These are phyloP conservation scores for Acanthoscelides obtectus DNA, from an alignment of 2,888 invertebrate genomes.

Conservation along the genomic window DNA sequence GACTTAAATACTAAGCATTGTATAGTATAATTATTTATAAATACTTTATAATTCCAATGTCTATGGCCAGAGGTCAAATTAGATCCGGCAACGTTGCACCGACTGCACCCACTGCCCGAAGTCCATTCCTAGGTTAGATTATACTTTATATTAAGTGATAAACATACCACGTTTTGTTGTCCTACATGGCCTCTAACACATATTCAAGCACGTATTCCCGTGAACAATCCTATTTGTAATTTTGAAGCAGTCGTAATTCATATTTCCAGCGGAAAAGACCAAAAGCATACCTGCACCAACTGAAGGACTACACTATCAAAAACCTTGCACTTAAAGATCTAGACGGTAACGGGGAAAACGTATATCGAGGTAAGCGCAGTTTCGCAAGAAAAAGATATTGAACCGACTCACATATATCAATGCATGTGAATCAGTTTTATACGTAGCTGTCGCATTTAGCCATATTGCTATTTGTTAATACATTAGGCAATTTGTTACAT, in stretches of 20 bases:
- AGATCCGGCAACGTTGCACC: not conserved
- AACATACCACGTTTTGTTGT: not conserved
- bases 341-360: not conserved
- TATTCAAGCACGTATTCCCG: not conserved
- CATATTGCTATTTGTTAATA: no score
- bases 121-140: not conserved
- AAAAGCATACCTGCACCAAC: not conserved
- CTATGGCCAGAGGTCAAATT: not conserved
- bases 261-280: not conserved
- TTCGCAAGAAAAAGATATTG: no score
- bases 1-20: no score
- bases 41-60: no score
- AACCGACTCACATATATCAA: no score
- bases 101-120: not conserved
- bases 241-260: not conserved
- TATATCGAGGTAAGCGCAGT: no score
- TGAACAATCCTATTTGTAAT: not conserved
- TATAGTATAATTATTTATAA: no score
- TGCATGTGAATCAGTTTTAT: no score
- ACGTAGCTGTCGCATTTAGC: no score
- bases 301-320: not conserved
- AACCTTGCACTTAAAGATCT: not conserved
- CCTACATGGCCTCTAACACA: not conserved
- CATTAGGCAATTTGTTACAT: no score
- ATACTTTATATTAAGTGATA: not conserved